A percentile compares a stretch with the other conserved stretches of the same genome.
Evolutionary conservation across 2,888 invertebrate genomes (phyloP).

Genomic region (Drosophila longiperda): DNA sequence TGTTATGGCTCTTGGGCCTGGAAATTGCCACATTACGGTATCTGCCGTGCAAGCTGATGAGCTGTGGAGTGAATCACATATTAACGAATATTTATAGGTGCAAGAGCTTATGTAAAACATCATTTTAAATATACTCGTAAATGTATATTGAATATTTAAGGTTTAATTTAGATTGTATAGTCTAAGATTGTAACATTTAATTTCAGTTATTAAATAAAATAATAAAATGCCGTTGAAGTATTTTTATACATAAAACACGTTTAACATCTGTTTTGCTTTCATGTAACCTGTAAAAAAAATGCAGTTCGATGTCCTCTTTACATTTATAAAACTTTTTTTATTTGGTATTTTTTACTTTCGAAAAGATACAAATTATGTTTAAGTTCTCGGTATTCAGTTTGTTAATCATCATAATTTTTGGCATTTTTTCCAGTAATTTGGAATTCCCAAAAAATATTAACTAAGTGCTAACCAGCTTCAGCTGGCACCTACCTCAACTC

Average conservation of each 20-base stretch:
- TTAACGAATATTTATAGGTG: background rate
- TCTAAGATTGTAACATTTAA: background rate
- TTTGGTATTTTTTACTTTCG: conserved; percentile 10
- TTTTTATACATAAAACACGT: conserved; percentile 24
- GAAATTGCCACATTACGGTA: conserved; percentile 22
- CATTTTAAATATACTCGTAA: background rate
- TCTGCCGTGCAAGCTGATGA: conserved; percentile 67
- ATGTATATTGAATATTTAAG: conserved; percentile 1
- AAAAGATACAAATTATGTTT: conserved; percentile 2
- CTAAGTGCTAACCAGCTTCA: conserved; percentile 19
- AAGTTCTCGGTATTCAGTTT: conserved; percentile 18
- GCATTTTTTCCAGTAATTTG: background rate
- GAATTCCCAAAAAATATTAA: conserved; percentile 25
- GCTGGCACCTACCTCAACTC: conserved; percentile 27
- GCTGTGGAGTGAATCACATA: conserved; percentile 43
- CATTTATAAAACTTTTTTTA: background rate
- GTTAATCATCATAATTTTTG: conserved; percentile 11
- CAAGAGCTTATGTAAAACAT: background rate
- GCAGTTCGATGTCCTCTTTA: conserved; percentile 46
- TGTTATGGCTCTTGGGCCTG: conserved; percentile 26
- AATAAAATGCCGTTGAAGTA: background rate
- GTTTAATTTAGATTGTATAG: background rate
- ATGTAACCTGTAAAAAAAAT: conserved; percentile 16
- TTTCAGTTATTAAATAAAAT: background rate
- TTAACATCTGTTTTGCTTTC: conserved; percentile 12